A percentile compares a stretch with the other conserved stretches of the same genome.
Conservation (phyloP, 2,113 vertebrate genomes). For the Heloderma charlesbogerti region DNA sequence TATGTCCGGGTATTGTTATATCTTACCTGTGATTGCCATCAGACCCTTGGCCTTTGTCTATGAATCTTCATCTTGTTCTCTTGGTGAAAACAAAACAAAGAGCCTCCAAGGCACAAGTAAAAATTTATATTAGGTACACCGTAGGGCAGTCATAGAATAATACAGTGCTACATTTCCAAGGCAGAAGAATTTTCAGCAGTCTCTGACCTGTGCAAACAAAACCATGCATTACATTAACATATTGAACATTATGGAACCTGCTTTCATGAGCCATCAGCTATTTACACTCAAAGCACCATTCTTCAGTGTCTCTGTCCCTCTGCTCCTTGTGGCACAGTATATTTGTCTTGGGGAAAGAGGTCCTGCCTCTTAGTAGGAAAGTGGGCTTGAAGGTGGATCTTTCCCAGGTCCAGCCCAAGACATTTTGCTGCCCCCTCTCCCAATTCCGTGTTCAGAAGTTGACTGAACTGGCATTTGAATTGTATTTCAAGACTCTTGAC, state of each 20-base stretch:
- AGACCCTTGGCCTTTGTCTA: not conserved
- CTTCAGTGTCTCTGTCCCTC: not conserved
- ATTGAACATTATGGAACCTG: not conserved
- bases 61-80: not conserved
- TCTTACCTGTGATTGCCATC: slow-evolving; percentile 4
- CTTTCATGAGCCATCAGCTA: not conserved
- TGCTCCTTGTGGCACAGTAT: not conserved
- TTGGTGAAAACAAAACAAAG: not conserved
- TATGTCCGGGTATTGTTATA: not conserved
- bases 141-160: not conserved
- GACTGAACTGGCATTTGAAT: no score
- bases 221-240: not conserved
- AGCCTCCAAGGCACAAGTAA: not conserved
- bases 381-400: not conserved
- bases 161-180: not conserved
- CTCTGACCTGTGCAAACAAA: not conserved
- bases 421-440: no score
- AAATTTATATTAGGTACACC: not conserved
- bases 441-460: no score
- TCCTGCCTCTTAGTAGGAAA: not conserved
- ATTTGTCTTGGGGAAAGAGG: no score
- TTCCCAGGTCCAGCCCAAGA: no score
- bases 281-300: not conserved
- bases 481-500: no score
- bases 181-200: not conserved